Evolutionary conservation across 2,888 invertebrate genomes (phyloP).

Genomic region (Amblyjoppa proteus): DNA sequence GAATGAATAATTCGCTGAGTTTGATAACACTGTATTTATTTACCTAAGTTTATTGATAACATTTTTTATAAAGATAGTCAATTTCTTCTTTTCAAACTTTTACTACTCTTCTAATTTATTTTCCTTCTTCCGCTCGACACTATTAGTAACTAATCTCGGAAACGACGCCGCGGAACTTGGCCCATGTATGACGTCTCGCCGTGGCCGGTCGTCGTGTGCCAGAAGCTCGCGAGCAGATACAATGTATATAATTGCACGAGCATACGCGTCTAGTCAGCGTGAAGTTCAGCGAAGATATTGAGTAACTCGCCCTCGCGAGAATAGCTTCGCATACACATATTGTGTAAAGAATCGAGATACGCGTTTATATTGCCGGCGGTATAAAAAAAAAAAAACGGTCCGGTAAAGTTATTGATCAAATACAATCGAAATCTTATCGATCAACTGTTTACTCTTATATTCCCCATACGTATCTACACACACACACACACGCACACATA

Average conservation of each 20-base stretch:
- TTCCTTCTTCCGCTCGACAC: not conserved
- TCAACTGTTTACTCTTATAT: not conserved
- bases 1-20: not conserved
- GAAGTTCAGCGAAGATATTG: constrained; percentile 27
- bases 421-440: constrained; percentile 6
- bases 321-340: constrained; percentile 27
- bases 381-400: not conserved
- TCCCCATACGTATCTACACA: not conserved
- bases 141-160: constrained; percentile 7
- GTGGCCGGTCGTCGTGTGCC: not conserved
- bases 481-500: not conserved
- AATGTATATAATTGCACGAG: constrained; percentile 30
- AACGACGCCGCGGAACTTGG: not conserved
- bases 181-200: constrained; percentile 12
- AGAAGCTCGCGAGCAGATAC: constrained; percentile 7
- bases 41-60: not conserved
- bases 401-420: not conserved
- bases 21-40: not conserved
- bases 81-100: not conserved
- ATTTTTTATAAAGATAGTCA: not conserved
- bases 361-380: not conserved
- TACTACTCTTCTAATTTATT: not conserved
- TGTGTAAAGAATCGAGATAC: constrained; percentile 25
- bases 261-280: not conserved
- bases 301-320: constrained; percentile 29